A percentile compares a stretch with the other conserved stretches of the same genome.
Evolutionary conservation across 2,888 invertebrate genomes (phyloP).

Genomic region (Rhamnusium bicolor): DNA sequence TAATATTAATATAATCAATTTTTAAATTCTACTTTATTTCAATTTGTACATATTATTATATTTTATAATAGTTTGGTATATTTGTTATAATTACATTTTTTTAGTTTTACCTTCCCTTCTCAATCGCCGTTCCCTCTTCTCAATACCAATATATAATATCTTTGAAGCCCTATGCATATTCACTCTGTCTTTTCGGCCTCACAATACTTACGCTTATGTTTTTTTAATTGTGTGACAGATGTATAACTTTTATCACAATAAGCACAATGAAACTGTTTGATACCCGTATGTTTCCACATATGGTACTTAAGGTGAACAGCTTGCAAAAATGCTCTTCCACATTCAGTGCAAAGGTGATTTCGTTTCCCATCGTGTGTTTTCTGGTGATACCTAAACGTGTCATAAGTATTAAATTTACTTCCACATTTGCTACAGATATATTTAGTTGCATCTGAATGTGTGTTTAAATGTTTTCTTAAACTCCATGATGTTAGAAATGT

Average conservation of each 20-base stretch:
- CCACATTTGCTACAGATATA: conserved; percentile 55
- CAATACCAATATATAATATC: background rate
- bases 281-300: conserved; percentile 58
- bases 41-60: no score
- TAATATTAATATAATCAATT: no score
- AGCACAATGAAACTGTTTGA: conserved; percentile 58
- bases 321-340: conserved; percentile 55
- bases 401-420: conserved; percentile 51
- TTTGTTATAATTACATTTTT: no score
- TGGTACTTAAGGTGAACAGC: conserved; percentile 57
- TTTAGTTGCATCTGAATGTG: conserved; percentile 48
- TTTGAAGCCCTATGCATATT: background rate
- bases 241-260: conserved; percentile 58
- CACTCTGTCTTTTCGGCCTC: background rate
- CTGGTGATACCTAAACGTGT: conserved; percentile 54
- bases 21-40: no score
- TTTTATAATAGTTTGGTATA: no score
- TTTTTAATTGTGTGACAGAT: conserved; percentile 51
- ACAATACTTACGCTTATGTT: conserved; percentile 43
- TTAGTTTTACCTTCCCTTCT: no score
- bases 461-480: conserved; percentile 49
- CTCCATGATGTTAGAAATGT: conserved; percentile 48
- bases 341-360: conserved; percentile 53
- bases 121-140: no score
- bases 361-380: conserved; percentile 52